These are phyloP conservation scores for Catharus fuscescens DNA, from an alignment of 2,113 vertebrate genomes.

Conservation along the genomic window DNA sequence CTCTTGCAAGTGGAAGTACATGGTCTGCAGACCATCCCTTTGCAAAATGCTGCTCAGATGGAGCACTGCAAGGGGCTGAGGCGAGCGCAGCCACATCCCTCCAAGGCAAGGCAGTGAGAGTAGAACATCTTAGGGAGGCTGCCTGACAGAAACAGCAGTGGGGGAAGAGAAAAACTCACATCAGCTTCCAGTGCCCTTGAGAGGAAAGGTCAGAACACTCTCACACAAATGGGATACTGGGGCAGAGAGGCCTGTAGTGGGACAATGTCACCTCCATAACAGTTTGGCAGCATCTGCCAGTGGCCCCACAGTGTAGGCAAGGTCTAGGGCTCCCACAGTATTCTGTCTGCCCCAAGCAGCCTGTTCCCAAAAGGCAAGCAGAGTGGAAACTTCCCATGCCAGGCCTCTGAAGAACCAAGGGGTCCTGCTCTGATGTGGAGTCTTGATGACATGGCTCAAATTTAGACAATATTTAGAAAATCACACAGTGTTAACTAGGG, in stretches of 20 bases:
- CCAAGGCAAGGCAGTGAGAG: not conserved
- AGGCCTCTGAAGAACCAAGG: not conserved
- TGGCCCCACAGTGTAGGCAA: not conserved
- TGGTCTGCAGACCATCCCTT: not conserved
- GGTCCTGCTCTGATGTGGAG: not conserved
- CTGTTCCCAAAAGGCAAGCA: not conserved
- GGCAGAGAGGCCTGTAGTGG: not conserved
- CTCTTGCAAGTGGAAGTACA: not conserved
- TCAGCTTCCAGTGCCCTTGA: not conserved
- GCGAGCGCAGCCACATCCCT: rapidly evolving
- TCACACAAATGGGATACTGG: not conserved
- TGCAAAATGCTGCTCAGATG: not conserved
- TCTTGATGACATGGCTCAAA: not conserved
- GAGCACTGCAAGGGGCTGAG: not conserved
- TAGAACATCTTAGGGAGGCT: not conserved
- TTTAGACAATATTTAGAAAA: not conserved
- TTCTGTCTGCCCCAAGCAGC: not conserved
- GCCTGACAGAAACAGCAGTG: not conserved
- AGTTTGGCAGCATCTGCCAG: not conserved
- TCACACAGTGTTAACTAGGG: not conserved
- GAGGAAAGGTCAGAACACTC: rapidly evolving
- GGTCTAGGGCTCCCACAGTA: no score
- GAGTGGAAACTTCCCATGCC: not conserved
- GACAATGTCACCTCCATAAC: not conserved
- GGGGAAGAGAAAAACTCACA: not conserved